Evolutionary conservation across 2,797 vertebrate genomes (phyloP).

Genomic region (Spinus olivaceus): DNA sequence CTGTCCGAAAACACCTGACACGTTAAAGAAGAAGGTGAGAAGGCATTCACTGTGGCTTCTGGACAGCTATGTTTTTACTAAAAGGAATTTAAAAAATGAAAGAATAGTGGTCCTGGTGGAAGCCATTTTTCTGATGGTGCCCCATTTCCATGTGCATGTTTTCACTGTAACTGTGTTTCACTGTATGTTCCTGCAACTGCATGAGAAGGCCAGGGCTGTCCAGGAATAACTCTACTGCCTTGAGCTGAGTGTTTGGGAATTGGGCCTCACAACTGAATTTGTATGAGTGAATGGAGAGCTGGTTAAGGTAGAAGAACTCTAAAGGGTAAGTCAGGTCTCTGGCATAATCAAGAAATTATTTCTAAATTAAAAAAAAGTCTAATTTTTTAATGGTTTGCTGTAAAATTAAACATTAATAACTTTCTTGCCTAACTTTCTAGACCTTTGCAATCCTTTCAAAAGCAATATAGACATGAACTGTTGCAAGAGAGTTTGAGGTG

Average conservation of each 20-base stretch:
- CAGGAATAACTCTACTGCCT: neutral
- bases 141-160: neutral
- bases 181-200: neutral
- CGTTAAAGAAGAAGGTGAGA: neutral
- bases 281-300: neutral
- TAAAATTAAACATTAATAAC: neutral
- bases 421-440: neutral
- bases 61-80: neutral
- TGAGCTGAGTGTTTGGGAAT: neutral
- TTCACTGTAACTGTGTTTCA: neutral
- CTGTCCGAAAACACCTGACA: neutral
- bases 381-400: neutral
- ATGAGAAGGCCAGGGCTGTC: neutral
- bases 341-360: neutral
- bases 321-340: neutral
- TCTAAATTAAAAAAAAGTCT: neutral
- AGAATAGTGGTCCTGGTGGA: neutral
- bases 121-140: neutral
- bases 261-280: neutral
- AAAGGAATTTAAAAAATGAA: neutral
- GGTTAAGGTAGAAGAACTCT: neutral
- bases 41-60: neutral
- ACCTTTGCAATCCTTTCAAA: neutral
- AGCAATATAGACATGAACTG: neutral
- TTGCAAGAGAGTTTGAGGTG: neutral